Evolutionary conservation across 2,113 vertebrate species (phyloP), one percentile per base, ranked within the genome.

Genomic region (Atlantisia rogersi): DNA sequence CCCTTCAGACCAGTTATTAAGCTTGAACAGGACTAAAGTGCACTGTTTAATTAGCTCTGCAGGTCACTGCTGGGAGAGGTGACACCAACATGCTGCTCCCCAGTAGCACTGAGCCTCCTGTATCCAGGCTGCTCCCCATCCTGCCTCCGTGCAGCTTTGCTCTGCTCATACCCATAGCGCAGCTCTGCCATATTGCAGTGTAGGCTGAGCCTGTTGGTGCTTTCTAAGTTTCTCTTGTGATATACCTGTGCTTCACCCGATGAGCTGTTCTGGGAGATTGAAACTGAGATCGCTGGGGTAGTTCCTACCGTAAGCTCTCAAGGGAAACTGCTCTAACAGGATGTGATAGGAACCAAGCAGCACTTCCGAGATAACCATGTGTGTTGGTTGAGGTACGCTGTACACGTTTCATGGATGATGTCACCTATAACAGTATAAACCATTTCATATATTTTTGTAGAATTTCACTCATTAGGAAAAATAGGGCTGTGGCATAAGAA

Each of bases 331-430:
- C 53, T 91, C 29, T n/a, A 56, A 68, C 15, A 59, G 24, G 32
- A 40, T 44, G 31, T 0, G 0, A 20, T 18, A 62, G 35, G 37
- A 73, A 44, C 42, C 37, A 53, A 63, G 69, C 25, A 79, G 22
- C 21, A 24, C 25, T 83, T 79, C 63, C 15, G n/a, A 52, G 29
- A 53, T 17, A 59, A 48, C 0, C 0, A 11, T 2, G 0, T 12
- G 19, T 70, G 60, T 60, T 3, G 1, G 32, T 15, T 56, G 40
- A 58, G 26, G 52, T 62, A 20, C 5, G 40, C 22, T 48, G 22
- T 69, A 29, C 0, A 0, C 3, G 5, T 77, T 59, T 80, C 19
- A 31, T 20, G 53, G 28, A 37, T 26, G 17, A 52, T 80, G 29
- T 68, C 58, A 58, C 29, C 40, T 42, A 10, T 71, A 87, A 53